Base-by-base conservation (phyloP, 2,888 invertebrate genomes). In the Erannis defoliaria region DNA sequence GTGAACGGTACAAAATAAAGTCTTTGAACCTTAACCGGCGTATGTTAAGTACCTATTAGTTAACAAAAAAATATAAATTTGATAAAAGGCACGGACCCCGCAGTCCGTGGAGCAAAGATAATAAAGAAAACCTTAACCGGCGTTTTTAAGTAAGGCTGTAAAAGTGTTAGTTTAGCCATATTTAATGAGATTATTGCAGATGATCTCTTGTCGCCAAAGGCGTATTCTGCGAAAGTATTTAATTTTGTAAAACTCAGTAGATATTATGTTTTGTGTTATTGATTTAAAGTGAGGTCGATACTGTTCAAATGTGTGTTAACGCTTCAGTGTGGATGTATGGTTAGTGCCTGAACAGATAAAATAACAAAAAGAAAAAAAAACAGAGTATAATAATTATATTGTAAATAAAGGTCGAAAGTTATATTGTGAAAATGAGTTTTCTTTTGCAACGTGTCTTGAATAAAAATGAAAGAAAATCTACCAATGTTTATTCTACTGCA, bases 361-460 rank as follows among this genome's bases (percentile, higher is more conserved):
- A 77, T 63, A 69, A 65, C 61, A 71, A 75, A 83, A 81, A 19
- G 78, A 82, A 78, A 80, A 76, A 78, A 76, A 85, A 81, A 85
- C 83, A 90, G 87, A 90, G 85, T 86, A 90, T 90, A 91, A 88
- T 88, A 91, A 90, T n/a, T 91, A 91, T 93, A 90, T 92, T 92
- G 91, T 92, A 92, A 91, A 92, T 90, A 91, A 91, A 84, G 80
- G 78, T 84, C 74, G 80, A 84, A 81, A 82, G 70, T 80, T 77
- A 80, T 78, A 57, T 62, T 62, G 76, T 75, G 71, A 60, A 66
- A 66, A 50, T 66, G 67, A 55, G 59, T 78, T 76, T 84, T 73
- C 33, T 61, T 66, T 50, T 46, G 6, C 5, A 31, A 31, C 10
- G 18, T 18, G 21, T 46, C 9, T 14, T 29, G 4, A 5, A 5